phyloP scores from a whole-genome alignment of 1,140 invertebrate species.

The Dendrolimus kikuchii region DNA sequence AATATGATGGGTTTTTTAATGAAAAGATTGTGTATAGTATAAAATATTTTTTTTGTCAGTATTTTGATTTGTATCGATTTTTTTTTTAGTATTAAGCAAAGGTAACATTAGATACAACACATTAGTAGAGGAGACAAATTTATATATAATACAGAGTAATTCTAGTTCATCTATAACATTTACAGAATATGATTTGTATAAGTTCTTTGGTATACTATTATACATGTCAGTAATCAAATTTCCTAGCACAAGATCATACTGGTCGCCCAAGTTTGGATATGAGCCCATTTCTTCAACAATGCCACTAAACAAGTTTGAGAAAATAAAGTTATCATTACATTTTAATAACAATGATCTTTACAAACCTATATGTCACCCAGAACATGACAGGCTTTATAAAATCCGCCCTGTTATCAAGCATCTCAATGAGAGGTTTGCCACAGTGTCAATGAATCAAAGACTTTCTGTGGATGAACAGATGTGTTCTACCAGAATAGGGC shows the following conservation, averaged over 20 bases:
- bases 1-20: no score
- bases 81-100: no score
- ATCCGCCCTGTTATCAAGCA: slow-evolving; percentile 43
- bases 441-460: slow-evolving; percentile 36
- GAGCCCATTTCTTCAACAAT: slow-evolving; percentile 34
- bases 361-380: slow-evolving; percentile 33
- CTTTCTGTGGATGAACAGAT: slow-evolving; percentile 29
- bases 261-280: slow-evolving; percentile 29
- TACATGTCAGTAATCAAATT: slow-evolving; percentile 25
- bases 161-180: slow-evolving; percentile 21
- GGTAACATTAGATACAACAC: no score
- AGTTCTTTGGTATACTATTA: slow-evolving; percentile 23
- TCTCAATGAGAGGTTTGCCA: slow-evolving; percentile 42
- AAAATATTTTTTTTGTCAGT: no score
- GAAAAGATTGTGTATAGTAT: no score
- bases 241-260: slow-evolving; percentile 24
- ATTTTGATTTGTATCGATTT: no score
- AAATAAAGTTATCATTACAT: slow-evolving; percentile 32
- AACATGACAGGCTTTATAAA: slow-evolving; percentile 44
- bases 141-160: slow-evolving; percentile 31
- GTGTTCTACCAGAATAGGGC: slow-evolving; percentile 24
- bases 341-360: slow-evolving; percentile 33
- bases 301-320: slow-evolving; percentile 41
- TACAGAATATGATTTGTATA: slow-evolving; percentile 26
- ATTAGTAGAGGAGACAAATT: slow-evolving; percentile 27